Evolutionary conservation across 2,888 invertebrate genomes (phyloP), one percentile per base, ranked within the genome.

Genomic region (Trachelus iudaicus): DNA sequence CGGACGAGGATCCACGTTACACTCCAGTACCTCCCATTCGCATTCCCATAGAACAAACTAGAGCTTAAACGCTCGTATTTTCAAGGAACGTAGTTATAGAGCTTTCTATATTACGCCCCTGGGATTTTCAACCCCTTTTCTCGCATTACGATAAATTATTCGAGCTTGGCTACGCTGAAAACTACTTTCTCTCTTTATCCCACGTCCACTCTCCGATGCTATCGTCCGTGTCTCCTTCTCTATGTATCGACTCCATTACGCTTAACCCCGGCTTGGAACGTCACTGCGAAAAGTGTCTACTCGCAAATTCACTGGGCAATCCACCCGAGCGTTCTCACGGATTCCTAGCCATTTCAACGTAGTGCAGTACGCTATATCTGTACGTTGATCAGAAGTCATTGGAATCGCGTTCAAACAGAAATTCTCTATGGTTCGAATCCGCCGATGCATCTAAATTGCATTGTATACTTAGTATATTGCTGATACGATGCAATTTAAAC

Each of bases 61-160:
- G 56, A 56, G 56, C 56, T 56, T 56, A 23, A 56, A 56, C 15
- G 56, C 56, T 56, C 56, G 56, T 56, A 56, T 56, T 56, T 56
- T 56, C 56, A 56, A 56, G 56, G 23, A 56, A 23, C 56, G 56
- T 23, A 56, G 56, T 56, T 56, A 56, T 56, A 56, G 56, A 56
- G 56, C 56, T 9, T 56, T 56, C 56, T 23, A 56, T 56, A 56
- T 23, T 56, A 56, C 56, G 56, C 56, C 71, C 33, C 33, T 71
- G 71, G 71, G 71, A 71, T 71, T 71, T 71, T 13, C 71, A 31
- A 71, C 71, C 71, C 71, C 71, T 71, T 31, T 34, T 71, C 33
- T 71, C 71, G 71, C 33, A 71, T 71, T 34, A 23, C 78, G 30
- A 75, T 78, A 75, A 77, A 76, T 78, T 76, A 81, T 81, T 78